Conservation (phyloP, 2,888 invertebrate genomes). For the Meandrusa payeni region DNA sequence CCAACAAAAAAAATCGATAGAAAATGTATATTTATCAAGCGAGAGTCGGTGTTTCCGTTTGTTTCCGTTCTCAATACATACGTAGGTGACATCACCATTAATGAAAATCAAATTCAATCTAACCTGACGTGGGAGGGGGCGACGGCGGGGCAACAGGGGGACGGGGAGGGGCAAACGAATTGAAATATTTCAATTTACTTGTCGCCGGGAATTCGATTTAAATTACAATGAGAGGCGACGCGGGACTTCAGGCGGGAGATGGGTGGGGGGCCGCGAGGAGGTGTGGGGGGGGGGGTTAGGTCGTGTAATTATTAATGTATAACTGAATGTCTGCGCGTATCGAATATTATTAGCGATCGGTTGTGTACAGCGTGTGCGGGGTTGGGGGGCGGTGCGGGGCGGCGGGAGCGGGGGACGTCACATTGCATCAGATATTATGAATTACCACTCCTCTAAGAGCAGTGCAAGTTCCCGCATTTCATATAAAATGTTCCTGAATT, state of each 20-base stretch:
- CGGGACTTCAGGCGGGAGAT: constrained; percentile 27
- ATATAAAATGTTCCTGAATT: too few relatives aligned
- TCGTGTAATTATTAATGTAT: constrained; percentile 68
- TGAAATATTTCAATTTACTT: constrained; percentile 79
- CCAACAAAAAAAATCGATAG: too few relatives aligned
- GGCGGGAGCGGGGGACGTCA: background rate
- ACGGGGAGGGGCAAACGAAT: constrained; percentile 66
- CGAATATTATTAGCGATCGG: constrained; percentile 27
- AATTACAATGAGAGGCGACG: constrained; percentile 68
- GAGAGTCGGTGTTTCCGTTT: constrained; percentile 1
- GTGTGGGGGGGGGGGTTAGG: constrained; percentile 26
- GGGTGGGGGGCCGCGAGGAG: constrained; percentile 24
- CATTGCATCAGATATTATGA: too few relatives aligned
- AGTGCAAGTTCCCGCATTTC: too few relatives aligned
- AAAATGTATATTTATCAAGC: too few relatives aligned
- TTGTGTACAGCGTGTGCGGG: constrained; percentile 5
- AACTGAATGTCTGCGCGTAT: constrained; percentile 61
- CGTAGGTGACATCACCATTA: background rate
- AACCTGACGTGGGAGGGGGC: constrained; percentile 30
- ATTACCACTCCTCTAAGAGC: background rate
- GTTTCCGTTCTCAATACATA: background rate
- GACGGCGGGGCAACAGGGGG: too few relatives aligned
- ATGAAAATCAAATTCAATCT: constrained; percentile 17
- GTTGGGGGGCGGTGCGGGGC: background rate
- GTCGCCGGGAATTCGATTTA: constrained; percentile 76